phyloP scores from a whole-genome alignment of 2,888 invertebrate species.

The Digitonthophagus gazella region DNA sequence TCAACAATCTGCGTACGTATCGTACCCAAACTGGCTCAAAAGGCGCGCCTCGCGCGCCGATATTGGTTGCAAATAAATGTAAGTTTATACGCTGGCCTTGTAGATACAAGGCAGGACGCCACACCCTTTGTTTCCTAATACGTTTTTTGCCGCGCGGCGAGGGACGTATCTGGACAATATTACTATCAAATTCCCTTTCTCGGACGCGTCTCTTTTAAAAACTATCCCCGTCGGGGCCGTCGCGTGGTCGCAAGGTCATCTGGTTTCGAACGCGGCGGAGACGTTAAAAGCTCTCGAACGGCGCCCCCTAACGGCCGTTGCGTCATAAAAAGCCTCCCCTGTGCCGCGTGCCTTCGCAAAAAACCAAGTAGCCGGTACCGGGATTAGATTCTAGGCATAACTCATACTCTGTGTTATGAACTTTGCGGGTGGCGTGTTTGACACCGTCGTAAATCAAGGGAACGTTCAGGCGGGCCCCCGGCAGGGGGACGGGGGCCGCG shows the following conservation, averaged over 20 bases:
- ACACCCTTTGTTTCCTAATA: slow-evolving; percentile 26
- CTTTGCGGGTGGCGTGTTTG: slow-evolving; percentile 38
- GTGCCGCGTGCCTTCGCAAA: neutral
- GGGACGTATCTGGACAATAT: slow-evolving; percentile 1
- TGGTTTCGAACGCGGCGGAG: neutral
- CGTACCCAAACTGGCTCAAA: slow-evolving; percentile 24
- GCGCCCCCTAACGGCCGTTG: neutral
- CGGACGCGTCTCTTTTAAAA: neutral
- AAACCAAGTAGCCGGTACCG: slow-evolving; percentile 28
- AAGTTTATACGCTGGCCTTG: slow-evolving; percentile 37
- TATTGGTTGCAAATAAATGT: slow-evolving; percentile 34
- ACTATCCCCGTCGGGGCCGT: neutral
- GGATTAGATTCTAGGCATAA: slow-evolving; percentile 34
- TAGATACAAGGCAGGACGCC: slow-evolving; percentile 33
- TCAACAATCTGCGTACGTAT: slow-evolving; percentile 14
- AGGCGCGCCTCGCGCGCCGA: slow-evolving; percentile 29
- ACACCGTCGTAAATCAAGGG: slow-evolving; percentile 34
- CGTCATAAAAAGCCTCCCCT: neutral
- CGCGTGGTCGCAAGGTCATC: neutral
- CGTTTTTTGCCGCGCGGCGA: slow-evolving; percentile 13
- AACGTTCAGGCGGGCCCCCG: neutral
- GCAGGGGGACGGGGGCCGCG: neutral
- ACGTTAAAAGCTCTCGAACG: neutral
- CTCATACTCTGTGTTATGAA: slow-evolving; percentile 35
- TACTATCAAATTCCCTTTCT: neutral